These are phyloP conservation scores for Venusia cambrica DNA, from an alignment of 2,888 invertebrate species.

Conservation along the genomic window DNA sequence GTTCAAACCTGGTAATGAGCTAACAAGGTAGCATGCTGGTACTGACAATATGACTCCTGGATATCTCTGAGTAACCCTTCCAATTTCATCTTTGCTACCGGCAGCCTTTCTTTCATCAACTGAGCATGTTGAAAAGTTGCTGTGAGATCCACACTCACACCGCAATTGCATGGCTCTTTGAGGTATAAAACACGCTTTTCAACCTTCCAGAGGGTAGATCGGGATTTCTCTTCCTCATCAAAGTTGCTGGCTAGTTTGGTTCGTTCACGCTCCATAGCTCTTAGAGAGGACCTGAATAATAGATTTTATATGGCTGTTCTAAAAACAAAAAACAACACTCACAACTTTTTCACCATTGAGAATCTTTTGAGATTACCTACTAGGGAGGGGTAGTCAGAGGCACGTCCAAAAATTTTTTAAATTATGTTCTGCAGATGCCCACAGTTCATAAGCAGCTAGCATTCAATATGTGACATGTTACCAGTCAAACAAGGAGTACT, in stretches of 20 bases:
- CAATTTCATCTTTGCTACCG: slow-evolving; percentile 54
- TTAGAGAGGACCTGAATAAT: slow-evolving; percentile 63
- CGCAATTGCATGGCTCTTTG: slow-evolving; percentile 52
- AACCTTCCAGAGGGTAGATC: slow-evolving; percentile 55
- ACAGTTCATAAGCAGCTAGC: no score
- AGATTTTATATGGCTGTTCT: slow-evolving; percentile 67
- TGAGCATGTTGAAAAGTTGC: slow-evolving; percentile 56
- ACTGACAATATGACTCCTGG: slow-evolving; percentile 66
- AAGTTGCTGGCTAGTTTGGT: slow-evolving; percentile 45
- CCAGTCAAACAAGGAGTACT: no score
- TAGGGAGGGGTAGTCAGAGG: no score
- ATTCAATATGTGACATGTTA: no score
- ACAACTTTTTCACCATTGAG: no score
- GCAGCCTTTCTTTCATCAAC: slow-evolving; percentile 52
- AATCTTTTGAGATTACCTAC: no score
- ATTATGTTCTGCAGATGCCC: no score
- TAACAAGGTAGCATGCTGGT: slow-evolving; percentile 60
- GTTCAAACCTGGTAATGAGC: slow-evolving; percentile 70
- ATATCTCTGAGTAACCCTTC: slow-evolving; percentile 55
- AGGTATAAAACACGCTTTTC: slow-evolving; percentile 43
- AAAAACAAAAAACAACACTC: no score
- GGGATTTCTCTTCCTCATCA: slow-evolving; percentile 51
- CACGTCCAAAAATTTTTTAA: no score
- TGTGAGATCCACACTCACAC: slow-evolving; percentile 40
- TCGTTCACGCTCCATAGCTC: slow-evolving; percentile 58